phyloP scores from a whole-genome alignment of 2,888 invertebrate species.

The Calameuta filiformis region DNA sequence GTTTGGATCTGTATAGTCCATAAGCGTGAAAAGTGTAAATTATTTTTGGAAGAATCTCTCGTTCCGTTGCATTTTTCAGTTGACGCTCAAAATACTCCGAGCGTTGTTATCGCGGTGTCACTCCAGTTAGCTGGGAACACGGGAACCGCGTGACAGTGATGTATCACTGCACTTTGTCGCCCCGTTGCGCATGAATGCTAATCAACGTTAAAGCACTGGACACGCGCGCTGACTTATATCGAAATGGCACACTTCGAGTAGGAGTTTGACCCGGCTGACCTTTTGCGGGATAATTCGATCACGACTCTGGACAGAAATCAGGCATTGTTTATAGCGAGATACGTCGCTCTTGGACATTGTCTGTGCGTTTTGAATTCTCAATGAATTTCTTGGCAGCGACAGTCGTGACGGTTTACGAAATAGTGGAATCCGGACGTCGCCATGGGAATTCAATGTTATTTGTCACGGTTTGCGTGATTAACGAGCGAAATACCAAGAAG shows the following conservation, averaged over 20 bases:
- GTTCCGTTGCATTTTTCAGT: constrained; percentile 25
- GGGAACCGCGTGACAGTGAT: constrained; percentile 29
- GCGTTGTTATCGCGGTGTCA: constrained; percentile 32
- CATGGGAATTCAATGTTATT: background rate
- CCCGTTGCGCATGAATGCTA: constrained; percentile 33
- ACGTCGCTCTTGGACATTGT: background rate
- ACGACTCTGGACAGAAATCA: background rate
- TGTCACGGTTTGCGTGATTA: background rate
- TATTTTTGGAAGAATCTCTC: constrained; percentile 1
- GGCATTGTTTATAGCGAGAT: background rate
- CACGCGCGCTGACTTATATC: constrained; percentile 33
- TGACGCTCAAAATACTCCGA: constrained; percentile 26
- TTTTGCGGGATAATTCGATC: background rate
- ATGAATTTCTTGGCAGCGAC: background rate
- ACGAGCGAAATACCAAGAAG: background rate
- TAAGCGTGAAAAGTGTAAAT: background rate
- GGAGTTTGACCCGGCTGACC: background rate
- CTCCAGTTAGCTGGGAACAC: constrained; percentile 26
- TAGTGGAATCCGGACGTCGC: background rate
- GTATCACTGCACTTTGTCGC: constrained; percentile 38
- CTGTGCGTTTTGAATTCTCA: background rate
- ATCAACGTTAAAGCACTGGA: constrained; percentile 37
- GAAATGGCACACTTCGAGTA: constrained; percentile 21
- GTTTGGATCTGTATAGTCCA: background rate
- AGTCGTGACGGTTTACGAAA: background rate